Percentiles rank a stretch among this genome's conserved stretches.
These are phyloP conservation scores for Rana temporaria DNA, from an alignment of 2,113 vertebrate genomes.

Conservation along the genomic window DNA sequence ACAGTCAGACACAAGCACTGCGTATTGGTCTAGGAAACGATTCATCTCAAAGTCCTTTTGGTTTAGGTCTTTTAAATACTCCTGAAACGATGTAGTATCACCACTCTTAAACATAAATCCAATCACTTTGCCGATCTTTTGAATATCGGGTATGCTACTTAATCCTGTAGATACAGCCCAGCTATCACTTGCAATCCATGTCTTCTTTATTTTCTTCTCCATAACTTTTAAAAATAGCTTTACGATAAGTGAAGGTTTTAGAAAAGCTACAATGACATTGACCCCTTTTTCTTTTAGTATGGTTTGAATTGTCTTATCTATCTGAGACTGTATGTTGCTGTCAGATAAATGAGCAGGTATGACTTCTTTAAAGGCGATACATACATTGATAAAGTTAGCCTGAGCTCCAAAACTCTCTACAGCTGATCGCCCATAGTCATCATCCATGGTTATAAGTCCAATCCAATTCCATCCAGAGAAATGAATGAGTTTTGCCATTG, in stretches of 20 bases:
- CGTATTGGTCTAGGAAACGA: constrained; percentile 75
- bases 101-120: constrained; percentile 86
- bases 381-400: constrained; percentile 75
- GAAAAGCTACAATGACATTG: constrained; percentile 85
- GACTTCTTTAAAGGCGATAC: constrained; percentile 84
- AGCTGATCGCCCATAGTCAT: constrained; percentile 83
- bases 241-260: constrained; percentile 76
- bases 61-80: constrained; percentile 75
- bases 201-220: constrained; percentile 71
- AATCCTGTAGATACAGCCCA: constrained; percentile 80
- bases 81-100: constrained; percentile 70
- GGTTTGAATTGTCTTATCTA: constrained; percentile 69
- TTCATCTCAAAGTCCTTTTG: constrained; percentile 64
- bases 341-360: constrained; percentile 78
- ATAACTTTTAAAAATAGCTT: constrained; percentile 74
- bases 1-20: constrained; percentile 64
- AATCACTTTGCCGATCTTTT: constrained; percentile 79
- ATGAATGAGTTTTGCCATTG: constrained; percentile 81
- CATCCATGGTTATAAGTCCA: constrained; percentile 82
- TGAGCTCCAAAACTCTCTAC: constrained; percentile 79
- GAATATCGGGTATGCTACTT: constrained; percentile 68
- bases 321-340: constrained; percentile 64
- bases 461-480: constrained; percentile 84
- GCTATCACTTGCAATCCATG: constrained; percentile 89
- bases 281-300: constrained; percentile 76